phyloP scores from a whole-genome alignment of 92 coral and sea anemone species.

The Anthopleura xanthogrammica region DNA sequence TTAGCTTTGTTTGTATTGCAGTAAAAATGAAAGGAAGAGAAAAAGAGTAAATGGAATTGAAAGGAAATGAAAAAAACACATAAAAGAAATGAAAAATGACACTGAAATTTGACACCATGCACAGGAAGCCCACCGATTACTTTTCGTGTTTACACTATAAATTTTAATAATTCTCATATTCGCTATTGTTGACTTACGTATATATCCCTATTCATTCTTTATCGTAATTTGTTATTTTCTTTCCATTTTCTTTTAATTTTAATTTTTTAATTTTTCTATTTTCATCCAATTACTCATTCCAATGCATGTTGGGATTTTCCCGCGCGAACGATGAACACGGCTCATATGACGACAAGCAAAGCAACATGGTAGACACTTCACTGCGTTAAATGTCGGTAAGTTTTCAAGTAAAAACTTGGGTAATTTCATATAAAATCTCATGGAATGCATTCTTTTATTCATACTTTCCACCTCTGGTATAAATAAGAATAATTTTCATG shows the following conservation, averaged over 20 bases:
- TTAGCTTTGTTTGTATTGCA: too few species aligned
- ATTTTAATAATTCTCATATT: too few species aligned
- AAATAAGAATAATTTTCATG: not conserved
- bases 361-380: not conserved
- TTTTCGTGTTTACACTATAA: too few species aligned
- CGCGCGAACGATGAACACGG: not conserved
- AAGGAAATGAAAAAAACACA: not conserved
- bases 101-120: not conserved
- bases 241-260: not conserved
- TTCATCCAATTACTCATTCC: not conserved
- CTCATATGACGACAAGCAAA: not conserved
- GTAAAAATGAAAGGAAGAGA: too few species aligned
- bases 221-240: not conserved
- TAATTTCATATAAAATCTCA: not conserved
- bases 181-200: too few species aligned
- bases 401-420: not conserved
- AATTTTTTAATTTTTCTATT: not conserved
- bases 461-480: not conserved
- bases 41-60: not conserved
- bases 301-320: slow-evolving; percentile 1
- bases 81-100: too few species aligned
- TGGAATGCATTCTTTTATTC: not conserved
- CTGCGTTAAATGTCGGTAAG: not conserved
- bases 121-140: not conserved
- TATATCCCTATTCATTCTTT: not conserved